These are phyloP conservation scores for Ctenicera cuprea DNA, from an alignment of 2,888 invertebrate species.

Conservation along the genomic window DNA sequence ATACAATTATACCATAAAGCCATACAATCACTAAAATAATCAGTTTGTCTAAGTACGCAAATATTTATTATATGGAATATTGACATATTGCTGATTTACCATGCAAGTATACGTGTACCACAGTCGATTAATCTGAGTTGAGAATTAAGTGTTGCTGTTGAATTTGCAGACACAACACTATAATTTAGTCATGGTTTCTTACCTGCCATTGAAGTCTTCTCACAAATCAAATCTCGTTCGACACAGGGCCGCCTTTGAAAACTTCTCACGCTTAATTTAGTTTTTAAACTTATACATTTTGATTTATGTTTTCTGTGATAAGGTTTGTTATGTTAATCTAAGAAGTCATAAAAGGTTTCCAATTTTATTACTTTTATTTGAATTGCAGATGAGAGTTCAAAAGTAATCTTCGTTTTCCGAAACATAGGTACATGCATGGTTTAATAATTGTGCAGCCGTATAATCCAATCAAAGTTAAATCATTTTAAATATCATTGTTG, in stretches of 20 bases:
- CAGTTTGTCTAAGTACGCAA: too few relatives aligned
- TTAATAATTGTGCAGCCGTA: too few relatives aligned
- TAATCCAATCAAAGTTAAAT: too few relatives aligned
- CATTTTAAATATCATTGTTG: too few relatives aligned
- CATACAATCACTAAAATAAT: too few relatives aligned
- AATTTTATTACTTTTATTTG: constrained; percentile 49
- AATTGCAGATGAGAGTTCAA: constrained; percentile 46
- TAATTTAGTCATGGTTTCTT: constrained; percentile 45
- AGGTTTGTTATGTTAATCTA: constrained; percentile 52
- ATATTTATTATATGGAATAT: too few relatives aligned
- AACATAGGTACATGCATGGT: background rate
- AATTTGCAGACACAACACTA: constrained; percentile 24
- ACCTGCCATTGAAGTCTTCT: constrained; percentile 49
- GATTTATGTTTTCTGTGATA: constrained; percentile 53
- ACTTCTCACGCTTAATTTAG: constrained; percentile 53
- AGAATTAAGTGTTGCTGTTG: constrained; percentile 15
- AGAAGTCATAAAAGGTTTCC: constrained; percentile 45
- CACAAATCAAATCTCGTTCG: constrained; percentile 49
- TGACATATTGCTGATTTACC: too few relatives aligned
- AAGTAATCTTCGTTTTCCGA: constrained; percentile 12
- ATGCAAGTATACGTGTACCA: too few relatives aligned
- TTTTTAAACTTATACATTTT: constrained; percentile 50
- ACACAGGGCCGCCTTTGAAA: constrained; percentile 49
- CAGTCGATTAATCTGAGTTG: background rate
- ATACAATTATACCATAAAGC: too few relatives aligned